Conservation (phyloP, 2,888 invertebrate species). For the Dynastes tityus region DNA sequence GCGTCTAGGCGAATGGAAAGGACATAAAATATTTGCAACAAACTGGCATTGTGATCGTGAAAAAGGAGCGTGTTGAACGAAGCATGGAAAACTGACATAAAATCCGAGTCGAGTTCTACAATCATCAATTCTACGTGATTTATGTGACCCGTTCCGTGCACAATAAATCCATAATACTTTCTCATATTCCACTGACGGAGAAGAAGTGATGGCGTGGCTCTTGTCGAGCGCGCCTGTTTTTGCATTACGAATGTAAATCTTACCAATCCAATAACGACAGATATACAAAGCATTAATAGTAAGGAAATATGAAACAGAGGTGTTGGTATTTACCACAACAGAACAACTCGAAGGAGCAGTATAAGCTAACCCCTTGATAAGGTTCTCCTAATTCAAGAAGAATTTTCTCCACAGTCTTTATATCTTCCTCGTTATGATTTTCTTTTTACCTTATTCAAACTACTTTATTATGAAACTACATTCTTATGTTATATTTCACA, state of each 20-base stretch:
- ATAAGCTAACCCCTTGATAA: no score
- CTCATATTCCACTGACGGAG: constrained; percentile 57
- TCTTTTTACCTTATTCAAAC: no score
- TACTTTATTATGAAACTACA: no score
- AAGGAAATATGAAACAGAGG: background rate
- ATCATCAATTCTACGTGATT: constrained; percentile 60
- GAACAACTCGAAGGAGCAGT: no score
- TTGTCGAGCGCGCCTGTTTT: constrained; percentile 57
- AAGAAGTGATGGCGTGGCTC: constrained; percentile 57
- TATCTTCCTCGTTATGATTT: no score
- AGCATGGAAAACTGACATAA: constrained; percentile 53
- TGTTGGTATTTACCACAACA: no score
- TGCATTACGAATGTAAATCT: constrained; percentile 55
- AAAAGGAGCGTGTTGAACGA: constrained; percentile 48
- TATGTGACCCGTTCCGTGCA: constrained; percentile 56
- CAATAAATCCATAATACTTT: constrained; percentile 63
- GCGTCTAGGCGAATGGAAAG: constrained; percentile 36
- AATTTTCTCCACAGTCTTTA: no score
- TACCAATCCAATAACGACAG: constrained; percentile 42
- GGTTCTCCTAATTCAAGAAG: no score
- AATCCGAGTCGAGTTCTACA: constrained; percentile 56
- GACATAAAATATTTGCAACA: constrained; percentile 48
- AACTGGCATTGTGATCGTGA: constrained; percentile 45
- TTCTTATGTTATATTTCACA: no score
- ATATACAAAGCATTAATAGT: background rate